These are phyloP conservation scores for Pyrgus malvae DNA, from an alignment of 2,888 invertebrate species.

Conservation along the genomic window DNA sequence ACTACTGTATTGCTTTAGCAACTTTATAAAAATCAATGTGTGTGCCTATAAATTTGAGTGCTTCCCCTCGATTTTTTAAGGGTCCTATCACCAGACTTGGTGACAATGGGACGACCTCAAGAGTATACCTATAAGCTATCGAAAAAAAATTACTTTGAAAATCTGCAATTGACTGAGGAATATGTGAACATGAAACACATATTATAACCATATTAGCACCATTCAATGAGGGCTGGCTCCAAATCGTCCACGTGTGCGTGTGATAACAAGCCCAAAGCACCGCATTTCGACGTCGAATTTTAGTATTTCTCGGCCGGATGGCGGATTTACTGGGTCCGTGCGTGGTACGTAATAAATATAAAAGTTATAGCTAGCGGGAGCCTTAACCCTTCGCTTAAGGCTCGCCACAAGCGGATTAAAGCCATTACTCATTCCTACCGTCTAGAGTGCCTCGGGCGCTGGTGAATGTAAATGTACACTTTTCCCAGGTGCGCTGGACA, in stretches of 20 bases:
- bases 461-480: slow-evolving; percentile 27
- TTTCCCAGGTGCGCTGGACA: slow-evolving; percentile 26
- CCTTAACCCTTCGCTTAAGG: slow-evolving; percentile 77
- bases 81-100: no score
- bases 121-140: no score
- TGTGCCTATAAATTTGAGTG: no score
- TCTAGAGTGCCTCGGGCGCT: slow-evolving; percentile 62
- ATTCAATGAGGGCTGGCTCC: slow-evolving; percentile 3
- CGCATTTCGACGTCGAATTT: slow-evolving; percentile 27
- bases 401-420: slow-evolving; percentile 77
- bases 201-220: not conserved
- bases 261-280: slow-evolving; percentile 22
- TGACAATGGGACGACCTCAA: no score
- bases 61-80: no score
- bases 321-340: slow-evolving; percentile 53
- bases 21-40: no score
- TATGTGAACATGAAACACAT: no score
- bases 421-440: slow-evolving; percentile 78
- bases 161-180: no score
- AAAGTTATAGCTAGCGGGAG: slow-evolving; percentile 67
- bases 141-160: no score
- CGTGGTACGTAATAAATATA: slow-evolving; percentile 68
- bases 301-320: slow-evolving; percentile 52
- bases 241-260: slow-evolving; percentile 12
- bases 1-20: no score